Evolutionary conservation across 2,113 vertebrate species (phyloP).

Genomic region (Ancistrus triradiatus): DNA sequence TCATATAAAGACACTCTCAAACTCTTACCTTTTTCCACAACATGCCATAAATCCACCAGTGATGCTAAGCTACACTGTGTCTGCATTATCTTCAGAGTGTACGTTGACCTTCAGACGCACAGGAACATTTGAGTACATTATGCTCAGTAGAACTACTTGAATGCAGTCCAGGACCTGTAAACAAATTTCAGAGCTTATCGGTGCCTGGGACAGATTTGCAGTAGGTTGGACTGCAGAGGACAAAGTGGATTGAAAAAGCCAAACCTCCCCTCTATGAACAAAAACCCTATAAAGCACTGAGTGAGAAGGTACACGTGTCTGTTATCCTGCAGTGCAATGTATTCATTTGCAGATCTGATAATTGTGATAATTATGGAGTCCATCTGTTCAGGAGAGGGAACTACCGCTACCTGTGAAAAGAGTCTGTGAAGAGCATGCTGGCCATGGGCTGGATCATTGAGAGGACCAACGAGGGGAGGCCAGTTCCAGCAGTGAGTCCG

Average conservation of each 20-base stretch:
- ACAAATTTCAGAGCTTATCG: too few relatives aligned
- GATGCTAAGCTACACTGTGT: too few relatives aligned
- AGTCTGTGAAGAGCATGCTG: constrained; percentile 94
- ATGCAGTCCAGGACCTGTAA: too few relatives aligned
- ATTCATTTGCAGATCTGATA: not conserved
- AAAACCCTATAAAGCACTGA: constrained; percentile 86
- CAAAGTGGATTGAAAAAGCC: constrained; percentile 81
- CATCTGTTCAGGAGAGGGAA: constrained; percentile 83
- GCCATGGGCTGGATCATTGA: constrained; percentile 89
- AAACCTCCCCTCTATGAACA: constrained; percentile 89
- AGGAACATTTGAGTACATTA: too few relatives aligned
- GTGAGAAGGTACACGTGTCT: constrained; percentile 80
- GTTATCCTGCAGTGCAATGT: constrained; percentile 4
- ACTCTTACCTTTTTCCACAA: too few relatives aligned
- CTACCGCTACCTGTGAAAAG: constrained; percentile 91
- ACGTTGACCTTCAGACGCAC: too few relatives aligned
- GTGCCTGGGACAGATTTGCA: constrained; percentile 77
- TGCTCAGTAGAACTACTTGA: too few relatives aligned
- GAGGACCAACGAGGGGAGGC: constrained; percentile 85
- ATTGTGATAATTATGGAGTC: too few relatives aligned
- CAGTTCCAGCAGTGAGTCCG: constrained; percentile 82
- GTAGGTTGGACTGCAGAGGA: constrained; percentile 87
- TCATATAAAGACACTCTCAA: too few relatives aligned
- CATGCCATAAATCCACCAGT: too few relatives aligned
- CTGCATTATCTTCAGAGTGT: too few relatives aligned